These are phyloP conservation scores for Hirundo rustica DNA, from an alignment of 2,797 vertebrate species.

Conservation along the genomic window DNA sequence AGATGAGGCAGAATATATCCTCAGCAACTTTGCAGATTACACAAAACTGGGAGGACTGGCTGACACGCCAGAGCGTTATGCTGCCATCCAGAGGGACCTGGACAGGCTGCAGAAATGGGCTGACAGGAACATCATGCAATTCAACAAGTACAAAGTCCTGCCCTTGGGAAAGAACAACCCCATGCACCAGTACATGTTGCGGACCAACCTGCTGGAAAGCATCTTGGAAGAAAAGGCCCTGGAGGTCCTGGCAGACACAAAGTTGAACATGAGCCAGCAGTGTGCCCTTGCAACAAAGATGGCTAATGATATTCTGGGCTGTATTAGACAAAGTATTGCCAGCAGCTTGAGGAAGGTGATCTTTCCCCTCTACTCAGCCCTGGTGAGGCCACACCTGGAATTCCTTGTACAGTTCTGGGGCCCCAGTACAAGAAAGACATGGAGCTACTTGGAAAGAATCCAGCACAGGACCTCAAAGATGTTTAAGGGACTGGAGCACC, in stretches of 20 bases:
- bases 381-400: background rate
- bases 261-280: background rate
- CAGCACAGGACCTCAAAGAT: background rate
- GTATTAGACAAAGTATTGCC: background rate
- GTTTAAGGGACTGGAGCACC: background rate
- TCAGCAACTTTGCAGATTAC: background rate
- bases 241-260: background rate
- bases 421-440: background rate
- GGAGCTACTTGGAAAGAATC: background rate
- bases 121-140: background rate
- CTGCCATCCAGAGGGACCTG: background rate
- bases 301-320: background rate
- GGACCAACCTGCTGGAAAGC: background rate
- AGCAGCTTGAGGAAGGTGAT: background rate
- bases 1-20: background rate
- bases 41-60: background rate
- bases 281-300: background rate
- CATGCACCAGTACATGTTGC: background rate
- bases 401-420: background rate
- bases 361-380: background rate
- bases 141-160: background rate
- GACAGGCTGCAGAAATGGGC: background rate
- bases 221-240: background rate
- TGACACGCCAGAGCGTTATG: background rate
- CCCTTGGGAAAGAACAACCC: background rate